Percentiles rank a stretch among this genome's conserved stretches.
phyloP scores from a whole-genome alignment of 2,797 vertebrate species.

The Paramormyrops hopkinsi region DNA sequence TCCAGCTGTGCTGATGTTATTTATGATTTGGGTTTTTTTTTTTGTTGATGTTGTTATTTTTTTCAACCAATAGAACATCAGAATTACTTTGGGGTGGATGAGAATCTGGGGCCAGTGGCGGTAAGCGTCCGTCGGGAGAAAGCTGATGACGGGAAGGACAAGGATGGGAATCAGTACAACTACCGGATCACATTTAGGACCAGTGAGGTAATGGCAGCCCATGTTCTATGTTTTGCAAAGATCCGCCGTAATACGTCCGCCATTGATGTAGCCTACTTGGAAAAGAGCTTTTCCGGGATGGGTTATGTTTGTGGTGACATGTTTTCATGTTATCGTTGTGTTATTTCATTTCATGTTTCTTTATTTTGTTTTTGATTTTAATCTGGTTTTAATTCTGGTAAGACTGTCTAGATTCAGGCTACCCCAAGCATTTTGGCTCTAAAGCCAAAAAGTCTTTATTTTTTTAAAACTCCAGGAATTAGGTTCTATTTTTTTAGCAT shows the following conservation, averaged over 20 bases:
- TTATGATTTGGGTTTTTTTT: neutral
- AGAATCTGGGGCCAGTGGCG: constrained; percentile 89
- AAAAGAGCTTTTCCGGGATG: neutral
- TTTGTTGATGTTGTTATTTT: neutral
- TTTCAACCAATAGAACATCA: constrained; percentile 74
- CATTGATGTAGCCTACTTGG: neutral
- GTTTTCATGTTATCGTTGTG: neutral
- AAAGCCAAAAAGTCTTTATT: neutral
- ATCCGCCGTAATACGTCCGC: neutral
- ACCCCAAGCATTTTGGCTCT: neutral
- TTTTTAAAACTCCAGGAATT: neutral
- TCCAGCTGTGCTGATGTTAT: neutral
- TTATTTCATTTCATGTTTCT: neutral
- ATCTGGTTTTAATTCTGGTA: neutral
- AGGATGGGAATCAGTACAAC: constrained; percentile 84
- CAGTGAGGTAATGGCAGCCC: constrained; percentile 75
- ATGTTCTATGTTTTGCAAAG: neutral
- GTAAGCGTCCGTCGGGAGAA: constrained; percentile 88
- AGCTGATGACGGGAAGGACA: constrained; percentile 85
- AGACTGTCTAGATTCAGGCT: neutral
- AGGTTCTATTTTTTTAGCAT: neutral
- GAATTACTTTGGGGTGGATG: constrained; percentile 94
- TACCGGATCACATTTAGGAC: constrained; percentile 90
- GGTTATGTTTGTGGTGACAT: neutral
- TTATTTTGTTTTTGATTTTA: neutral